Evolutionary conservation across 2,797 vertebrate genomes (phyloP).

Genomic region (Ceryle rudis): DNA sequence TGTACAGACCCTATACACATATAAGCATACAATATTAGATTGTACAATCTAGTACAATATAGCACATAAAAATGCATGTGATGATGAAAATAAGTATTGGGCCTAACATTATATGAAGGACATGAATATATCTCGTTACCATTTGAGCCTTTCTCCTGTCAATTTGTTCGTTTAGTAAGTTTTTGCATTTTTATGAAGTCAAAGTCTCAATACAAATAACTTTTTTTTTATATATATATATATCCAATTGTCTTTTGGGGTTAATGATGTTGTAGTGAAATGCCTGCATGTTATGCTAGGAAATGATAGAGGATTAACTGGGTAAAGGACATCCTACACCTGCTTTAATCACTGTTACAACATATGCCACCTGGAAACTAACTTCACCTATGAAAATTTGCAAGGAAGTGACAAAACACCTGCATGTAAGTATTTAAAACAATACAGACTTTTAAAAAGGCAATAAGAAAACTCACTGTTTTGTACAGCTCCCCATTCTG

Average conservation of each 20-base stretch:
- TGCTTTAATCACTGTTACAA: background rate
- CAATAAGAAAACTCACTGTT: constrained; percentile 2
- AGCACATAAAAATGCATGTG: background rate
- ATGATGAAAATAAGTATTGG: background rate
- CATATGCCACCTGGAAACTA: background rate
- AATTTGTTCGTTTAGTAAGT: background rate
- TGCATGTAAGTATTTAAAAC: background rate
- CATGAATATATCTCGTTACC: background rate
- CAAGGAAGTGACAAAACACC: background rate
- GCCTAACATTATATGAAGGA: background rate
- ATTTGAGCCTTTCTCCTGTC: background rate
- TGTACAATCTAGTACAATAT: background rate
- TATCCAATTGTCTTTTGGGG: background rate
- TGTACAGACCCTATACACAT: background rate
- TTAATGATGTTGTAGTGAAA: background rate
- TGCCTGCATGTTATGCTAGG: background rate
- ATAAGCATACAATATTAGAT: background rate
- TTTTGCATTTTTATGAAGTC: background rate
- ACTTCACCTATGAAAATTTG: background rate
- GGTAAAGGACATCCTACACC: background rate
- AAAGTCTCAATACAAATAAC: background rate
- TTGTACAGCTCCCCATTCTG: background rate
- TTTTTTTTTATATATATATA: background rate
- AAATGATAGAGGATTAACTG: background rate
- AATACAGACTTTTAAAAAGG: background rate